Evolutionary conservation across 2,888 invertebrate genomes (phyloP).

Genomic region (Nomada flava): DNA sequence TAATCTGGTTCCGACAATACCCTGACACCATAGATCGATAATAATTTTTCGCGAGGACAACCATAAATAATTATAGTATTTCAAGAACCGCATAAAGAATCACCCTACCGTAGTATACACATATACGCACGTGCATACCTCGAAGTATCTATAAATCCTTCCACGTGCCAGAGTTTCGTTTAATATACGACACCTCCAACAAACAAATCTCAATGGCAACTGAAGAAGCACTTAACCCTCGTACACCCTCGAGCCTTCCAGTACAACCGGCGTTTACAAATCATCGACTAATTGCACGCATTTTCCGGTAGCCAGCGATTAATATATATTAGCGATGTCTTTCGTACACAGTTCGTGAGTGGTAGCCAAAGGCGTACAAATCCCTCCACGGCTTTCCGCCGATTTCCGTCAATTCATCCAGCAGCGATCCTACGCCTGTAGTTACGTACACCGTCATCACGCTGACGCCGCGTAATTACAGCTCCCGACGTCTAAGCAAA

Average conservation of each 20-base stretch:
- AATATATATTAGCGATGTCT: slow-evolving; percentile 51
- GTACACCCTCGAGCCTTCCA: slow-evolving; percentile 20
- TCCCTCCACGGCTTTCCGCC: slow-evolving; percentile 65
- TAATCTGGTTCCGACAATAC: no score
- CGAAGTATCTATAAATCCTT: not conserved
- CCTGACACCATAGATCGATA: no score
- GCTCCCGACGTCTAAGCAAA: slow-evolving; percentile 66
- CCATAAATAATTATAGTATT: no score
- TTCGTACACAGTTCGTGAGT: slow-evolving; percentile 34
- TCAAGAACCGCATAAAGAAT: no score
- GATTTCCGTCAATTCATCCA: slow-evolving; percentile 68
- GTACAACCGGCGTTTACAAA: slow-evolving; percentile 36
- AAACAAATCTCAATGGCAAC: slow-evolving; percentile 21
- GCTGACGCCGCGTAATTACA: slow-evolving; percentile 67
- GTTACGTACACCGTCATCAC: slow-evolving; percentile 55
- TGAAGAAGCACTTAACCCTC: slow-evolving; percentile 33
- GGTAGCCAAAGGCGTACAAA: slow-evolving; percentile 49
- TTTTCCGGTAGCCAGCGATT: slow-evolving; percentile 64
- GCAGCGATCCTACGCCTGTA: slow-evolving; percentile 23
- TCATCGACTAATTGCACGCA: slow-evolving; percentile 61
- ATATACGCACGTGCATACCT: not conserved
- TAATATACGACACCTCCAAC: slow-evolving; percentile 3
- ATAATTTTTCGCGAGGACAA: no score
- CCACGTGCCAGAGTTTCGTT: not conserved
- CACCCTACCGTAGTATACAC: no score